Percentiles rank a stretch among this genome's conserved stretches.
Evolutionary conservation across 2,797 vertebrate species (phyloP).

Genomic region (Siniperca scherzeri): DNA sequence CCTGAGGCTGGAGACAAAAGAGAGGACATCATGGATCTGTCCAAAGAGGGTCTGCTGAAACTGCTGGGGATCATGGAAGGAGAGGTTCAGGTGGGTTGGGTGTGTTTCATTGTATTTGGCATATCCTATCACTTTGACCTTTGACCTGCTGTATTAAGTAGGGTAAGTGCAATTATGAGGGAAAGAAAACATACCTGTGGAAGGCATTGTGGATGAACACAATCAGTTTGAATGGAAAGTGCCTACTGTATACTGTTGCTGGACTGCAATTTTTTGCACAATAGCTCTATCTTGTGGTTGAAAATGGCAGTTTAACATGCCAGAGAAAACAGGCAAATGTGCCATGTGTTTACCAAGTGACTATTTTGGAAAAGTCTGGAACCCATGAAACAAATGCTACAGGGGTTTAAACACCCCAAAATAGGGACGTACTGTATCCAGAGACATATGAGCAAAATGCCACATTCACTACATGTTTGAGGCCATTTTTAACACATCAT

Average conservation of each 20-base stretch:
- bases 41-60: slow-evolving; percentile 92
- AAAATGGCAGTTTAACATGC: slow-evolving; percentile 36
- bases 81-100: slow-evolving; percentile 92
- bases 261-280: slow-evolving; percentile 42
- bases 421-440: neutral
- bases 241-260: neutral
- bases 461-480: neutral
- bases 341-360: slow-evolving; percentile 1
- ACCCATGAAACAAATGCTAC: neutral
- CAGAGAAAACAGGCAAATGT: neutral
- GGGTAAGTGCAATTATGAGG: neutral
- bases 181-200: neutral
- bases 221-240: neutral
- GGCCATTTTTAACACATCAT: neutral
- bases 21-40: slow-evolving; percentile 88
- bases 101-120: neutral
- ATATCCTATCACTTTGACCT: slow-evolving; percentile 1
- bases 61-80: slow-evolving; percentile 98
- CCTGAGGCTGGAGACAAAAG: slow-evolving; percentile 79
- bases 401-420: neutral
- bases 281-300: slow-evolving; percentile 77
- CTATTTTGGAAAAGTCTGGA: neutral
- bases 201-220: slow-evolving; percentile 6
- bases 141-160: slow-evolving; percentile 8
- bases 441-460: neutral